Percentiles rank a stretch among this genome's conserved stretches.
Evolutionary conservation across 2,888 invertebrate genomes (phyloP).

Genomic region (Diogma glabrata): DNA sequence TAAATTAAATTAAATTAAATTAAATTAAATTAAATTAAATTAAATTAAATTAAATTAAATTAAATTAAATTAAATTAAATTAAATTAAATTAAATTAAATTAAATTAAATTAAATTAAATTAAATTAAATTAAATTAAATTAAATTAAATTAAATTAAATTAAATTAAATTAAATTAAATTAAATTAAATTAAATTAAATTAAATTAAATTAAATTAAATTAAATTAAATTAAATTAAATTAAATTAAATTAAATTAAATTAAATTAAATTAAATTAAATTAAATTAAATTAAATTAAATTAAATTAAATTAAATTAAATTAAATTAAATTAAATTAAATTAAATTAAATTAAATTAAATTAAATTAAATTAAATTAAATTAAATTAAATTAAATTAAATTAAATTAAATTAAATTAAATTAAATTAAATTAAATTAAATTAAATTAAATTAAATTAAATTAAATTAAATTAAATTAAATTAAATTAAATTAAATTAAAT

Average conservation of each 20-base stretch:
- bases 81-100: background rate
- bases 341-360: too few species aligned
- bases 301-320: too few species aligned
- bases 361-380: too few species aligned
- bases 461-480: too few species aligned
- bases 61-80: background rate
- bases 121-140: background rate
- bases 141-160: background rate
- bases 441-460: too few species aligned
- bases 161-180: background rate
- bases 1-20: background rate
- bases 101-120: background rate
- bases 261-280: background rate
- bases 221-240: background rate
- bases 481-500: too few species aligned
- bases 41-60: background rate
- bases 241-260: background rate
- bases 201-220: background rate
- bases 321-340: too few species aligned
- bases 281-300: too few species aligned
- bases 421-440: too few species aligned
- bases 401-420: too few species aligned
- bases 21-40: background rate
- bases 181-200: background rate
- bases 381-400: too few species aligned